Evolutionary conservation across 2,113 vertebrate species (phyloP), one percentile per base, ranked within the genome.

Genomic region (Globicephala melas): DNA sequence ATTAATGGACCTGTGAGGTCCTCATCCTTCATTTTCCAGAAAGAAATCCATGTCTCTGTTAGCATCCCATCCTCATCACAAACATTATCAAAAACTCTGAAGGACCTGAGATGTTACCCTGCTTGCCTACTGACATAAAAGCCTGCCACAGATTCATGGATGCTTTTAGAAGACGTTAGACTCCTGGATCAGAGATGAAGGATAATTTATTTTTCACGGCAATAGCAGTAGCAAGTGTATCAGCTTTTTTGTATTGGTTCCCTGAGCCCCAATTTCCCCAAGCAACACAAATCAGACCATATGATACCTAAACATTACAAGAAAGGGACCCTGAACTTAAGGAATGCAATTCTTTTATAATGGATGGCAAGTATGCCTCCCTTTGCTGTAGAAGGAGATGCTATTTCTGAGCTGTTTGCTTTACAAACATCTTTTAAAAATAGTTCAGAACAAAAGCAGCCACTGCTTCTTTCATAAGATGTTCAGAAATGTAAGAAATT

Each of bases 401-500:
- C 28, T 67, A 47, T 55, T 82, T 90, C 20, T 80, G 53, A 74
- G 3, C 21, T 70, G 8, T 60, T 86, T 90, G 38, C 68, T 89
- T 84, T 94, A 84, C 6, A 94, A 50, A 80, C 5, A 47, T 71
- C 15, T 92, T 63, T 82, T 58, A 5, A 79, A 96, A 96, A 53
- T 68, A 96, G 9, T 71, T 93, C 26, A 76, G 82, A 79, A 67
- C n/a, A 86, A 82, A 93, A 85, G 8, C 14, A 83, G 33, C 76
- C 36, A 81, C 21, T n/a, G 28, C 65, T 89, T 89, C 18, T 89
- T 91, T 85, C 33, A 67, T 81, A 60, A 79, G 6, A 76, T 92
- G 65, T 67, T 12, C 65, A 97, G 74, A 87, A 82, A 91, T 86
- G 33, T 95, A 36, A 95, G 33, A 83, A 25, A 82, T 26, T 33